Evolutionary conservation across 2,888 invertebrate species (phyloP), one percentile per base, ranked within the genome.

Genomic region (Leptura quadrifasciata): DNA sequence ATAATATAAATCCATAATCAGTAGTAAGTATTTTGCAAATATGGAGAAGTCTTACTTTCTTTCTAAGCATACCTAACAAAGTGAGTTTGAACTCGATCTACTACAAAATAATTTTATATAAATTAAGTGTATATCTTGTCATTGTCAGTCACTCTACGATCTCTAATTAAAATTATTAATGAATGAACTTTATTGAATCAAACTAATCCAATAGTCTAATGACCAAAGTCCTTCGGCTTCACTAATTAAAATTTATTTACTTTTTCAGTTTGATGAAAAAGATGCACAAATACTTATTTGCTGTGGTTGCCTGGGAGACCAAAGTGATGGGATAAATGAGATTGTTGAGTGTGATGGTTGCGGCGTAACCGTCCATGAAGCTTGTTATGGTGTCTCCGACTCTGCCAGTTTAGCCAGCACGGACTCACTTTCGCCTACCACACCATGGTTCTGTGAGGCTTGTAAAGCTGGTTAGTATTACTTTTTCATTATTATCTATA

Each of bases 381-480:
- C 96, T 79, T 98, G 98, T 87, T 98, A 98, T 89, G 98, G 98
- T 6, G 95, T 98, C 54, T 96, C 96, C 60, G 98, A 98, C 87
- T 94, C 95, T 60, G 95, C 95, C 55, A 97, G 97, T 89, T 93
- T 97, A 79, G 96, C 96, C 5, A 98, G 98, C 86, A 97, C 97
- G 27, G 96, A 96, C 80, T 98, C 98, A 15, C 94, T 97, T 0
- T 97, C 97, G 72, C 97, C 98, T 31, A 98, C 98, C 0, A 98
- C 99, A 81, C 98, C 98, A 0, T 99, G 99, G 99, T 99, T 99
- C 89, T 99, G 99, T 91, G 99, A 99, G 89, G 97, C 98, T 5
- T 99, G 99, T 87, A 95, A 96, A 84, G 97, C 97, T 72, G 80
- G 80, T 80, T 65, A 69, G 61, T 39, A 20, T 12, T 27, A 27